Base-by-base conservation (phyloP, 2,113 vertebrate genomes). In the Camarhynchus parvulus region DNA sequence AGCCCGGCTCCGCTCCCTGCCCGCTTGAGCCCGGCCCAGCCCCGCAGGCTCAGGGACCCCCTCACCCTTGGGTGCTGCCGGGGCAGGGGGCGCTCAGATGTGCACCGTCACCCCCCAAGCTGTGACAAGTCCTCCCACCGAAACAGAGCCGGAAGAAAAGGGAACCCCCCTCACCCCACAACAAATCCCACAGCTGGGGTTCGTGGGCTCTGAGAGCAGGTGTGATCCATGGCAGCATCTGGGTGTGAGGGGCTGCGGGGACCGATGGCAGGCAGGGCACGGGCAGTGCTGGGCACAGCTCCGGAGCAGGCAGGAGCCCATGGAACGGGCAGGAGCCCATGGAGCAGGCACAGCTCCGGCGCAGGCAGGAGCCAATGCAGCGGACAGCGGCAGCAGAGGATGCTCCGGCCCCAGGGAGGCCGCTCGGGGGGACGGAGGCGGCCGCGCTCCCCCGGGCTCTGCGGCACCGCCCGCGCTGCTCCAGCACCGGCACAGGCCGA, bases 361-460 rank as follows among this genome's bases (percentile, higher is more conserved):
- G 13, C 33, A 2, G 39, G 56, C 56, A 69, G 46, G 5, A 44
- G 52, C 35, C 35, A 35, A 19, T 0, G 0, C 44, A 27, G 66
- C 66, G 30, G 41, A 37, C 41, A 18, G 62, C 50, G 11, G 73
- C 33, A 25, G 68, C 69, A 22, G 1, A 10, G 58, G 58, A 2
- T 23, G 33, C 22, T 5, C 59, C 0, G 52, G 30, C 47, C 41
- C 11, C 64, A 2, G 49, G 9, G 85, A 62, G 12, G 47, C 53
- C 16, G 16, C 8, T 22, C 0, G 21, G 35, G 79, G 79, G 4
- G 13, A 9, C 1, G 3, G 66, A 39, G 50, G 49, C 1, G 1
- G 37, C 44, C 5, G 7, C 22, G 11, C 56, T 55, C 7, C 35
- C 83, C 20, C 0, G 5, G 21, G 5, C 72, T 14, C 50, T n/a